Base-by-base conservation (phyloP, 2,113 vertebrate genomes). In the Suncus etruscus region DNA sequence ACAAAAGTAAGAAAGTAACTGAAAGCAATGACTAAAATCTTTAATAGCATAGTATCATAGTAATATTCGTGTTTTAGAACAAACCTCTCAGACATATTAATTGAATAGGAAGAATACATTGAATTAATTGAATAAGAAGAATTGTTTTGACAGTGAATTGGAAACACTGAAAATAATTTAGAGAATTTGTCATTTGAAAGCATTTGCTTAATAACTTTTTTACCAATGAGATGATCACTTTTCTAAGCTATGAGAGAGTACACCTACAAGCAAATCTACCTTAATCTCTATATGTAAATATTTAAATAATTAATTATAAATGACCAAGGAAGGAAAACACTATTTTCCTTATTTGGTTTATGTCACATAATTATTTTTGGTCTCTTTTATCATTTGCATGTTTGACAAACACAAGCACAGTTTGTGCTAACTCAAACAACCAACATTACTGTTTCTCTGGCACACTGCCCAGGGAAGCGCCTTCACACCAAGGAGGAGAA, bases 371-470 rank as follows among this genome's bases (percentile, higher is more conserved):
- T 97, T 95, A 91, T 96, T 92, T 96, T 95, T 79, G 79, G 93
- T 95, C 86, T 97, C 72, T 96, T 93, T 96, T 87, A 58, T 95
- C 20, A 45, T 97, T 95, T 96, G 9, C 92, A 87, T 96, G 94
- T 96, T 97, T 97, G 90, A 96, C 95, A 97, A 98, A 96, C 95
- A 95, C 79, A 68, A 96, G 95, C 87, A 97, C 88, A 96, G 96
- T 96, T 92, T 95, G 83, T 97, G 94, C 95, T 95, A 95, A 94
- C 92, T 96, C 86, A 94, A 95, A 95, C 86, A 39, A 94, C 89
- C 92, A 92, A 89, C 92, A 96, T 85, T 86, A 72, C 93, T 93
- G 90, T 82, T 95, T 95, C 95, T 91, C 94, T 97, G 96, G 97
- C 97, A 96, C 75, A 77, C 58, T 96, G 95, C 96, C 96, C 91